A percentile compares a stretch with the other conserved stretches of the same genome.
Evolutionary conservation across 2,888 invertebrate species (phyloP).

Genomic region (Ephialtes manifestator): DNA sequence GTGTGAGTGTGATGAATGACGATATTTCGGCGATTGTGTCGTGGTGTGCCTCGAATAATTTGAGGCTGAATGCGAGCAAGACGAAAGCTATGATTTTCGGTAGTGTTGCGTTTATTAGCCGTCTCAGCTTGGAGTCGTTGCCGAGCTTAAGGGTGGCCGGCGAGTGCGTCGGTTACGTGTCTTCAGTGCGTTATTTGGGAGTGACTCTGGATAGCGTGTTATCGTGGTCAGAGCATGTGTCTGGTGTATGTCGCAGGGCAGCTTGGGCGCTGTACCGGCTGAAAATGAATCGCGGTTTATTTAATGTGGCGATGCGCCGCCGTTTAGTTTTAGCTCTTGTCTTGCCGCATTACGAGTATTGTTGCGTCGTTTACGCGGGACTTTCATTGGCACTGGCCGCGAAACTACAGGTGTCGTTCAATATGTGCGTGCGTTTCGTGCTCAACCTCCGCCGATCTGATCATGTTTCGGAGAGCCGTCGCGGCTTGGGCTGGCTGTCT

Average conservation of each 20-base stretch:
- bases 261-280: background rate
- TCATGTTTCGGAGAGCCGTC: background rate
- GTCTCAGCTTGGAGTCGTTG: background rate
- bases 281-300: background rate
- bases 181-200: conserved; percentile 7
- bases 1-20: background rate
- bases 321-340: background rate
- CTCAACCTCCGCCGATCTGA: background rate
- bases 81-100: conserved; percentile 31
- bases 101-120: background rate
- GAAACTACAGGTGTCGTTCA: conserved; percentile 19
- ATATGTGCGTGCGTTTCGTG: conserved; percentile 20
- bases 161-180: background rate
- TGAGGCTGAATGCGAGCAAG: conserved; percentile 12
- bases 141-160: conserved; percentile 1
- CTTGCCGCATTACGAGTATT: conserved; percentile 13
- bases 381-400: background rate
- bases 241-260: conserved; percentile 6
- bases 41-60: conserved; percentile 14
- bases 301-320: conserved; percentile 9
- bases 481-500: conserved; percentile 2
- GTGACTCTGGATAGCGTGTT: conserved; percentile 10
- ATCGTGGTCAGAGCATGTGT: background rate
- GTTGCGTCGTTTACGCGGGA: conserved; percentile 1
- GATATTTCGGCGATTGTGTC: conserved; percentile 10